These are phyloP conservation scores for Prostheceraeus crozeri DNA, from an alignment of 2,888 invertebrate genomes.

Conservation along the genomic window DNA sequence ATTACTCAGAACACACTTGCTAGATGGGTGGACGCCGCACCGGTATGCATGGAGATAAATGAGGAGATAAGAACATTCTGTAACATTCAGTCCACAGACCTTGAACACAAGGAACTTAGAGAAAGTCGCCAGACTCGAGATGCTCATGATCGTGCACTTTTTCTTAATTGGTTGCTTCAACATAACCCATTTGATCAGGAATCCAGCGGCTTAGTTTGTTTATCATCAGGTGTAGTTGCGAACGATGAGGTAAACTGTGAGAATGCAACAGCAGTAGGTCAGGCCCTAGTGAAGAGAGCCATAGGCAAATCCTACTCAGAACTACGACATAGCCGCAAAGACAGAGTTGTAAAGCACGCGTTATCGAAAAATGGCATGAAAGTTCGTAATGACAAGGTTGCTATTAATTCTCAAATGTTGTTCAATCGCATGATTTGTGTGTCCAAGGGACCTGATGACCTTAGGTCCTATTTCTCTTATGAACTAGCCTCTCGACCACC, in stretches of 20 bases:
- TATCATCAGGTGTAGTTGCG: slow-evolving; percentile 25
- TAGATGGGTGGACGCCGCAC: slow-evolving; percentile 20
- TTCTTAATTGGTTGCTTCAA: slow-evolving; percentile 14
- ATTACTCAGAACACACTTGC: slow-evolving; percentile 28
- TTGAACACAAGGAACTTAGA: slow-evolving; percentile 38
- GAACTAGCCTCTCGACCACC: slow-evolving; percentile 38
- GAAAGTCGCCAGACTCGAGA: slow-evolving; percentile 47
- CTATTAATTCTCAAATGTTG: slow-evolving; percentile 15
- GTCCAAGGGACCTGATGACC: slow-evolving; percentile 34
- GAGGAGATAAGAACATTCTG: slow-evolving; percentile 15
- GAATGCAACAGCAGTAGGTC: slow-evolving; percentile 24
- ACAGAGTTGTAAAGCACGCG: slow-evolving; percentile 15
- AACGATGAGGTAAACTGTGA: slow-evolving; percentile 25
- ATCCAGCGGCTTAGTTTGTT: slow-evolving; percentile 14
- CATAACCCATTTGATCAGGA: slow-evolving; percentile 22
- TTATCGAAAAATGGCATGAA: slow-evolving; percentile 6
- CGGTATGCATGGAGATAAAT: slow-evolving; percentile 6
- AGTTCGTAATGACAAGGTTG: slow-evolving; percentile 16
- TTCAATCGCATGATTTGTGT: slow-evolving; percentile 35
- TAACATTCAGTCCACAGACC: slow-evolving; percentile 25
- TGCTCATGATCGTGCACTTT: neutral
- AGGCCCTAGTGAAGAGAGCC: too few relatives aligned
- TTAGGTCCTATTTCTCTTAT: slow-evolving; percentile 31
- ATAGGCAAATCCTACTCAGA: slow-evolving; percentile 14
- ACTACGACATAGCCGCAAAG: slow-evolving; percentile 22